Percentiles rank a stretch among this genome's conserved stretches.
Conservation (phyloP, 2,113 vertebrate genomes). For the Speoplatyrhinus poulsoni region DNA sequence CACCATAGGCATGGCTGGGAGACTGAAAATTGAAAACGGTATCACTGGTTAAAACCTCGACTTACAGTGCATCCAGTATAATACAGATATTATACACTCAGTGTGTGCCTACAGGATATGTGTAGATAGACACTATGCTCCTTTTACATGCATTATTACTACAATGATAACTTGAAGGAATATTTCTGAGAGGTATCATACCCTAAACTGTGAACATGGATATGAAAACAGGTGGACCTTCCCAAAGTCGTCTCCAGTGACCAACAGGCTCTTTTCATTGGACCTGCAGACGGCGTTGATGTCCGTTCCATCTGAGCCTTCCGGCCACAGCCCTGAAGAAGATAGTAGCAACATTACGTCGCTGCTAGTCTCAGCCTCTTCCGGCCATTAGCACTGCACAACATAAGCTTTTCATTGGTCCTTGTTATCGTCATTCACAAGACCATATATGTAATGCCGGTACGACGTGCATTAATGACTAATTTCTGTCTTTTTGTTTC, state of each 20-base stretch:
- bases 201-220: slow-evolving; percentile 94
- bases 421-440: too few species aligned
- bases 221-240: slow-evolving; percentile 97
- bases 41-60: neutral
- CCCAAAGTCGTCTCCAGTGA: slow-evolving; percentile 95
- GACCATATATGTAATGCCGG: too few species aligned
- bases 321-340: slow-evolving; percentile 91
- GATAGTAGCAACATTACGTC: neutral
- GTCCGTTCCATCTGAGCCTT: slow-evolving; percentile 96
- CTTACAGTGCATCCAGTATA: neutral
- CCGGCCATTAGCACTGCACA: too few species aligned
- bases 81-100: too few species aligned
- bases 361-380: neutral
- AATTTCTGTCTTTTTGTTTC: too few species aligned
- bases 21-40: slow-evolving; percentile 74
- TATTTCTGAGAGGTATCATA: slow-evolving; percentile 50
- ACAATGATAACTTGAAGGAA: neutral
- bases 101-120: too few species aligned
- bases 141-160: neutral
- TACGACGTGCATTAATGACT: too few species aligned
- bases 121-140: too few species aligned
- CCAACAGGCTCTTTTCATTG: slow-evolving; percentile 83
- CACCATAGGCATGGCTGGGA: slow-evolving; percentile 89
- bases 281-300: slow-evolving; percentile 92
- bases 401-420: too few species aligned